Evolutionary conservation across 2,888 invertebrate genomes (phyloP).

Genomic region (Drosophila neonasuta): DNA sequence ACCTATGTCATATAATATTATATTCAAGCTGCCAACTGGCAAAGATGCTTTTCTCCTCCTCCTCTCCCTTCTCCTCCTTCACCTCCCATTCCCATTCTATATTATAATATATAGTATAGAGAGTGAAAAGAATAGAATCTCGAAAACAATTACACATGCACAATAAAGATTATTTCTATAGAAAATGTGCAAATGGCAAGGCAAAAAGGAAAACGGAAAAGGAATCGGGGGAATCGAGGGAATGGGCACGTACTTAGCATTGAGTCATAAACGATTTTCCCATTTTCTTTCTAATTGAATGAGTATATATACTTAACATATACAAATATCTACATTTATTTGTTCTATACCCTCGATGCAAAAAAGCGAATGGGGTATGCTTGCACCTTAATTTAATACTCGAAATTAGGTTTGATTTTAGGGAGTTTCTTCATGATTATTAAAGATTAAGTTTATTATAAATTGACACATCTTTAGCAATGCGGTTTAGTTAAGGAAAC

Average conservation of each 20-base stretch:
- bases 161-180: slow-evolving; percentile 44
- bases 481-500: too few relatives aligned
- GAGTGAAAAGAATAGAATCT: slow-evolving; percentile 27
- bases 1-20: slow-evolving; percentile 33
- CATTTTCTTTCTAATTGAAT: slow-evolving; percentile 68
- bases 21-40: slow-evolving; percentile 21
- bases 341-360: slow-evolving; percentile 2
- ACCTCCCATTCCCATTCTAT: background rate
- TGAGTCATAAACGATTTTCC: slow-evolving; percentile 64
- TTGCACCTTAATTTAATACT: too few relatives aligned
- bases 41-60: slow-evolving; percentile 4
- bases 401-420: too few relatives aligned
- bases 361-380: background rate
- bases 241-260: slow-evolving; percentile 40
- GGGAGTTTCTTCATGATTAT: too few relatives aligned
- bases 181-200: slow-evolving; percentile 19
- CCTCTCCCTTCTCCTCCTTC: too few relatives aligned
- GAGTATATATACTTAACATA: slow-evolving; percentile 47
- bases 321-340: slow-evolving; percentile 33
- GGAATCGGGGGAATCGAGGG: background rate
- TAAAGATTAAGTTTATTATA: too few relatives aligned
- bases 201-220: slow-evolving; percentile 1
- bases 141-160: slow-evolving; percentile 48
- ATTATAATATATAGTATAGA: background rate
- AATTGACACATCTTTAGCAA: too few relatives aligned